phyloP scores from a whole-genome alignment of 2,888 invertebrate genomes.

The Stratiomys singularior region DNA sequence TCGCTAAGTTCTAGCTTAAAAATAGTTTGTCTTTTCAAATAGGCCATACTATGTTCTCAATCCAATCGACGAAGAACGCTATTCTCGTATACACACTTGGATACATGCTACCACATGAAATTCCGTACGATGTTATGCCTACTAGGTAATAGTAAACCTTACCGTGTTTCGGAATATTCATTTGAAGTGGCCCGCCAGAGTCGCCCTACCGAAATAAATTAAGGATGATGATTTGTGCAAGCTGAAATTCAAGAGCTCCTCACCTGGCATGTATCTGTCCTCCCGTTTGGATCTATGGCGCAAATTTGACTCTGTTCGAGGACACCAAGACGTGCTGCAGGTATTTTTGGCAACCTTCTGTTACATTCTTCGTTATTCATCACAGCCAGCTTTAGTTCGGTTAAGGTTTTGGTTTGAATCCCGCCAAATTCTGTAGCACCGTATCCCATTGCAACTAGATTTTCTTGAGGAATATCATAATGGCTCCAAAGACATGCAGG shows the following conservation, averaged over 20 bases:
- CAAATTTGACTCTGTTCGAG: constrained; percentile 59
- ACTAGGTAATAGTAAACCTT: constrained; percentile 51
- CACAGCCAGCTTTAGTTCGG: constrained; percentile 60
- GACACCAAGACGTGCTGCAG: not conserved
- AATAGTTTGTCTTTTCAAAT: not conserved
- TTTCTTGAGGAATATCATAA: constrained; percentile 60
- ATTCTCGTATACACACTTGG: constrained; percentile 52
- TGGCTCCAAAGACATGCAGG: constrained; percentile 71
- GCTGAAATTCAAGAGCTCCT: constrained; percentile 1
- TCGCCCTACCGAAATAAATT: constrained; percentile 56
- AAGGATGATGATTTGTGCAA: not conserved
- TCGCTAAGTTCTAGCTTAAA: too few relatives aligned
- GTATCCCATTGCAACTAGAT: constrained; percentile 72
- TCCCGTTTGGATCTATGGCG: constrained; percentile 58
- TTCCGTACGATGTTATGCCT: constrained; percentile 54
- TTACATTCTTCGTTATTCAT: constrained; percentile 60
- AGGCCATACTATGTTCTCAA: constrained; percentile 45
- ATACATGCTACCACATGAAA: constrained; percentile 49
- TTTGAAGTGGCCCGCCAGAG: constrained; percentile 54
- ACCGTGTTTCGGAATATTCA: constrained; percentile 37
- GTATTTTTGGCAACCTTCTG: constrained; percentile 55
- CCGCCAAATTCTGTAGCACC: constrained; percentile 68
- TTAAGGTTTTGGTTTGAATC: constrained; percentile 59
- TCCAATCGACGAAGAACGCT: constrained; percentile 50
- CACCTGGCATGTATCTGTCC: constrained; percentile 63